Evolutionary conservation across 2,888 invertebrate genomes (phyloP).

Genomic region (Tinea trinotella): DNA sequence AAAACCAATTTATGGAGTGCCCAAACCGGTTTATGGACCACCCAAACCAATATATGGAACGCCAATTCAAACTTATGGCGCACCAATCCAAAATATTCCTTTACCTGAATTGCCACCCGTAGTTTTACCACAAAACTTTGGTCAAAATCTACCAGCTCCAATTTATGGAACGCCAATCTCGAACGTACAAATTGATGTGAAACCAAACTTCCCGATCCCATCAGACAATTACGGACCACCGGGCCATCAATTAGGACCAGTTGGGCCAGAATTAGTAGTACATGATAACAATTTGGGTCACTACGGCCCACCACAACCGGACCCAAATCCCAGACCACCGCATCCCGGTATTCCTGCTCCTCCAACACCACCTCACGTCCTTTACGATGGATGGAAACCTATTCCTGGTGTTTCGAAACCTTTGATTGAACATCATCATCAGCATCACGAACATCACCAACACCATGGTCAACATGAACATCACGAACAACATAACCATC

Average conservation of each 20-base stretch:
- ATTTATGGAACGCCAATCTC: conserved; percentile 55
- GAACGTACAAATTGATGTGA: conserved; percentile 43
- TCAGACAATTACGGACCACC: conserved; percentile 63
- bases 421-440: conserved; percentile 34
- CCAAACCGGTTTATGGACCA: conserved; percentile 53
- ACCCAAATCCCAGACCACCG: conserved; percentile 72
- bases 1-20: conserved; percentile 39
- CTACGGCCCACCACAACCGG: conserved; percentile 74
- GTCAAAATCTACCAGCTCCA: conserved; percentile 50
- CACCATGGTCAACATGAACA: conserved; percentile 35
- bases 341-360: conserved; percentile 81
- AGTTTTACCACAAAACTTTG: conserved; percentile 29
- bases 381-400: conserved; percentile 91
- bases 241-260: conserved; percentile 47
- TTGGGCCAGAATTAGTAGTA: conserved; percentile 49
- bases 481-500: conserved; percentile 26
- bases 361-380: conserved; percentile 80
- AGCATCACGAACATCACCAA: conserved; percentile 29
- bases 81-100: conserved; percentile 29
- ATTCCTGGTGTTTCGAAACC: conserved; percentile 77
- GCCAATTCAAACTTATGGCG: conserved; percentile 30
- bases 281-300: conserved; percentile 46
- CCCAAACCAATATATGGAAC: conserved; percentile 56
- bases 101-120: conserved; percentile 32
- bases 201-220: conserved; percentile 58